Evolutionary conservation across 2,888 invertebrate species (phyloP).

Genomic region (Drosophila multiciliata): DNA sequence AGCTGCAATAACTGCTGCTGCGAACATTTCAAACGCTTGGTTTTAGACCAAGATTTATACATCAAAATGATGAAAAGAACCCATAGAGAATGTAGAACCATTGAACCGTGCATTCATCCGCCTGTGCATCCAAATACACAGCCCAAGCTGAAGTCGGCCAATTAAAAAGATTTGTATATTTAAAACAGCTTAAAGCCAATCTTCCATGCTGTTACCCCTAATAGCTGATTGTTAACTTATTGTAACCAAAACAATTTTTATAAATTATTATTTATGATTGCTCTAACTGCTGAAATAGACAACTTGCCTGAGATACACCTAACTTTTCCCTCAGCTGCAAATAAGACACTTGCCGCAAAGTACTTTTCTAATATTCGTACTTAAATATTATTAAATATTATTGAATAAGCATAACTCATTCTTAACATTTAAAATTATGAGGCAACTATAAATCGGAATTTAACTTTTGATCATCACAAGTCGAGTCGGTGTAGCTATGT

Average conservation of each 20-base stretch:
- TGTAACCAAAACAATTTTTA: background rate
- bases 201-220: background rate
- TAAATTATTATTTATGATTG: background rate
- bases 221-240: background rate
- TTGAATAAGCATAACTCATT: background rate
- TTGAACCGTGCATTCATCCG: too few species aligned
- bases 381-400: background rate
- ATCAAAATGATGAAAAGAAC: slow-evolving; percentile 37
- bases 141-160: slow-evolving; percentile 21
- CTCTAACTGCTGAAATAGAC: background rate
- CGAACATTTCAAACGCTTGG: slow-evolving; percentile 7
- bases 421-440: too few species aligned
- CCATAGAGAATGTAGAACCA: background rate
- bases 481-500: too few species aligned
- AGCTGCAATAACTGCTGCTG: slow-evolving; percentile 6
- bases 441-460: background rate
- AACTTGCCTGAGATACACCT: background rate
- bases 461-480: background rate
- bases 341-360: too few species aligned
- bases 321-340: background rate
- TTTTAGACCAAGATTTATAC: background rate
- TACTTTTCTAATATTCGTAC: background rate
- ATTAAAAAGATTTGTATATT: slow-evolving; percentile 35
- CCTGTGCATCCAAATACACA: background rate
- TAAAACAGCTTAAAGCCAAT: background rate